phyloP scores from a whole-genome alignment of 2,888 invertebrate species.

The Altica lythri region DNA sequence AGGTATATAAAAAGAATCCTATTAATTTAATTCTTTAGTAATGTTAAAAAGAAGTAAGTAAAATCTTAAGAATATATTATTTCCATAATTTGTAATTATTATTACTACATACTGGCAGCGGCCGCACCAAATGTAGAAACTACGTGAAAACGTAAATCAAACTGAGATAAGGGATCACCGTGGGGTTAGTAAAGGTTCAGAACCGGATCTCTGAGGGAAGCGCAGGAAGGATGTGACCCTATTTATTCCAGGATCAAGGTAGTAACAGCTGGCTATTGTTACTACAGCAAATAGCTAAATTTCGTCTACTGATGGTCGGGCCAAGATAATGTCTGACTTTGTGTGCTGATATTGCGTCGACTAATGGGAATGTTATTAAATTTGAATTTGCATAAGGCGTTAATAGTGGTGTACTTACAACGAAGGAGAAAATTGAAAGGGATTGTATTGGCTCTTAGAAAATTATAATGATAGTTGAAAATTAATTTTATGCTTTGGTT shows the following conservation, averaged over 20 bases:
- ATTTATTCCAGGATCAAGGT: conserved; percentile 40
- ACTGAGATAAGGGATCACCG: conserved; percentile 32
- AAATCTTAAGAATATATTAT: too few relatives aligned
- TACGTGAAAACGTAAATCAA: conserved; percentile 31
- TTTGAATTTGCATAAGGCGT: conserved; percentile 16
- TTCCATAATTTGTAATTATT: too few relatives aligned
- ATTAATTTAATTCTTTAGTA: too few relatives aligned
- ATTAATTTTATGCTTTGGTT: too few relatives aligned
- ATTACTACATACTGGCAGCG: too few relatives aligned
- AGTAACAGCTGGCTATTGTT: conserved; percentile 41
- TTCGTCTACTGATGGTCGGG: conserved; percentile 24
- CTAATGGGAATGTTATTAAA: conserved; percentile 21
- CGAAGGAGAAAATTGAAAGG: conserved; percentile 1
- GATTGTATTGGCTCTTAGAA: background rate
- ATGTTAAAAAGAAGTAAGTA: too few relatives aligned
- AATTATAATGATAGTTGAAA: too few relatives aligned
- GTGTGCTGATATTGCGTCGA: conserved; percentile 26
- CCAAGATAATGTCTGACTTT: conserved; percentile 21
- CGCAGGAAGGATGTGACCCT: conserved; percentile 41
- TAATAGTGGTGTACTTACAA: conserved; percentile 1
- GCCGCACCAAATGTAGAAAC: too few relatives aligned
- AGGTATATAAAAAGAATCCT: too few relatives aligned
- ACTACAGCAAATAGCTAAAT: conserved; percentile 37
- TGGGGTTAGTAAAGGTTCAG: conserved; percentile 26
- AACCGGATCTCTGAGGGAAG: conserved; percentile 38